phyloP scores from a whole-genome alignment of 2,888 invertebrate genomes.

The Lagria hirta region DNA sequence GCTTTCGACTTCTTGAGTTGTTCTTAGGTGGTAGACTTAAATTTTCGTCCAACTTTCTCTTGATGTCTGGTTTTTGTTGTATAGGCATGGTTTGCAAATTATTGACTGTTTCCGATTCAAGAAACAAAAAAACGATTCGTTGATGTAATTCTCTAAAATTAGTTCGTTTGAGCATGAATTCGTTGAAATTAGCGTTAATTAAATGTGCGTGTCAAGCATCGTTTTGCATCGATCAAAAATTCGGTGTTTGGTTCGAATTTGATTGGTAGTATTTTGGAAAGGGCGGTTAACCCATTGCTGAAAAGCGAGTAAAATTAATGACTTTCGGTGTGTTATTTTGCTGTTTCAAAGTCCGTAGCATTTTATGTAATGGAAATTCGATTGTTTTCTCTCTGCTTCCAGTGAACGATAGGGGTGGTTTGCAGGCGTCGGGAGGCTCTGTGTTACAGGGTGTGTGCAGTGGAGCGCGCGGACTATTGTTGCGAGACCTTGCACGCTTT shows the following conservation, averaged over 20 bases:
- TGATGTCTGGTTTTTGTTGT: no score
- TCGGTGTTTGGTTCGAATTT: constrained; percentile 4
- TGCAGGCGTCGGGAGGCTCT: constrained; percentile 12
- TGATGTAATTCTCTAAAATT: no score
- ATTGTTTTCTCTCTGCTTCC: constrained; percentile 23
- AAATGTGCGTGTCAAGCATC: no score
- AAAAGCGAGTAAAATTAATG: constrained; percentile 26
- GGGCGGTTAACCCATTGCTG: constrained; percentile 23
- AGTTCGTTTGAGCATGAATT: not conserved
- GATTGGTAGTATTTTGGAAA: constrained; percentile 9
- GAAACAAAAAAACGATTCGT: no score
- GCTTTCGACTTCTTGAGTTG: no score
- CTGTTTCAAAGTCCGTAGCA: constrained; percentile 24
- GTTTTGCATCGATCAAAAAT: constrained; percentile 9
- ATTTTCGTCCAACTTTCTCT: no score
- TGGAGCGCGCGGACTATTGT: constrained; percentile 52
- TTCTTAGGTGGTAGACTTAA: no score
- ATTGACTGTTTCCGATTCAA: no score
- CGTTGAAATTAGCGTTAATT: not conserved
- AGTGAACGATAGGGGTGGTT: constrained; percentile 14
- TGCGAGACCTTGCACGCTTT: constrained; percentile 55
- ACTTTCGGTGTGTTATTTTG: constrained; percentile 23
- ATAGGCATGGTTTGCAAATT: no score
- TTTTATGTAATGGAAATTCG: constrained; percentile 30
- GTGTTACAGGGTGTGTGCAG: constrained; percentile 46